Conservation (phyloP, 1,140 invertebrate species). For the Spodoptera frugiperda region DNA sequence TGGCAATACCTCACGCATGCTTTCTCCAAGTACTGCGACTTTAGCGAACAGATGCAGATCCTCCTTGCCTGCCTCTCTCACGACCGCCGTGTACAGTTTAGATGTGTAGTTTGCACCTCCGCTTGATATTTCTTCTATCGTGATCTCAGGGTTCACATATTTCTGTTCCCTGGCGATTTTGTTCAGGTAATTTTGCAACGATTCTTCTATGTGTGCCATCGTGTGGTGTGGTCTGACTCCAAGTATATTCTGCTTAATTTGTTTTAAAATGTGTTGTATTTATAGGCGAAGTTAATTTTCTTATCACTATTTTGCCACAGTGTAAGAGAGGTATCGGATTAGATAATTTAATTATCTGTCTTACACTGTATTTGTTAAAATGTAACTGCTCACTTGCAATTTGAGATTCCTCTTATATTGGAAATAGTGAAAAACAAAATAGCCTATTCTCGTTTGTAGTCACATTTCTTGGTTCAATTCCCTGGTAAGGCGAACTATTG, state of each 20-base stretch:
- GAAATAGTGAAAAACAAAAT: too few relatives aligned
- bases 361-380: too few relatives aligned
- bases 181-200: neutral
- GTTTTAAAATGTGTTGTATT: too few relatives aligned
- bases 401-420: too few relatives aligned
- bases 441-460: too few relatives aligned
- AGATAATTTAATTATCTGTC: too few relatives aligned
- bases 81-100: conserved; percentile 53
- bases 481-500: too few relatives aligned
- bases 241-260: neutral
- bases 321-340: too few relatives aligned
- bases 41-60: conserved; percentile 67
- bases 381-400: neutral
- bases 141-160: neutral
- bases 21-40: conserved; percentile 61
- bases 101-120: conserved; percentile 67
- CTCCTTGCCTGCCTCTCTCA: conserved; percentile 54
- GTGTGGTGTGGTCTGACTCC: neutral
- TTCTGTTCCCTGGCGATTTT: conserved; percentile 3
- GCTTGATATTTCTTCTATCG: neutral
- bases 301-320: too few relatives aligned
- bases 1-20: conserved; percentile 42
- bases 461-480: too few relatives aligned
- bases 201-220: neutral
- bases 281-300: too few relatives aligned